These are phyloP conservation scores for Camponotus pennsylvanicus DNA, from an alignment of 1,140 invertebrate genomes.

Conservation along the genomic window DNA sequence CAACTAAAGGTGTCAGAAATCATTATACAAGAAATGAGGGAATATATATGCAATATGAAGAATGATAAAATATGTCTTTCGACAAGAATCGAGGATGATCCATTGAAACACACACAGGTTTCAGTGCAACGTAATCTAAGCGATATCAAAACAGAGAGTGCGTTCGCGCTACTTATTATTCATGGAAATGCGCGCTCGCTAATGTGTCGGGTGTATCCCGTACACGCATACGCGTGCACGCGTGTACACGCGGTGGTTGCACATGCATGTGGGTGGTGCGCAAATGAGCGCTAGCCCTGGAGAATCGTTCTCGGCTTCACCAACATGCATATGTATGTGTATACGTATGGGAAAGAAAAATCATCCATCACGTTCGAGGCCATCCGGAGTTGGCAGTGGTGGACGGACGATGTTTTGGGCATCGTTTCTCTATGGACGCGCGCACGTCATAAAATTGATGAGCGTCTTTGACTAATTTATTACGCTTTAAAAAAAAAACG, in stretches of 20 bases:
- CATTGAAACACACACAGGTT: slow-evolving; percentile 2
- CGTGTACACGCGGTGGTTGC: slow-evolving; percentile 20
- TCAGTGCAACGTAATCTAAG: slow-evolving; percentile 15
- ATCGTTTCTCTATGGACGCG: slow-evolving; percentile 81
- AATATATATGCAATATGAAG: background rate
- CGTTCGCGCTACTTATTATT: slow-evolving; percentile 72
- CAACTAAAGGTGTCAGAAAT: no score
- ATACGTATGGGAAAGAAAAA: slow-evolving; percentile 80
- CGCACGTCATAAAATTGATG: slow-evolving; percentile 83
- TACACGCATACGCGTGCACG: background rate
- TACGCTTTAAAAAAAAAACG: slow-evolving; percentile 80
- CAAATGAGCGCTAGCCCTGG: slow-evolving; percentile 70
- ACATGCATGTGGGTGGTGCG: slow-evolving; percentile 75
- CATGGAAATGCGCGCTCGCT: slow-evolving; percentile 64
- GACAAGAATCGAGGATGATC: background rate
- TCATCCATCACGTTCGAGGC: slow-evolving; percentile 85
- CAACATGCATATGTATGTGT: background rate
- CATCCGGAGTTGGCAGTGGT: slow-evolving; percentile 79
- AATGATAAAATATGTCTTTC: background rate
- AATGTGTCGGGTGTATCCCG: slow-evolving; percentile 64
- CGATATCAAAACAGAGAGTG: slow-evolving; percentile 63
- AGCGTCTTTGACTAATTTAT: slow-evolving; percentile 85
- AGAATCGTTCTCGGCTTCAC: slow-evolving; percentile 59
- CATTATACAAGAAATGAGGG: no score
- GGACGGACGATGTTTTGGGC: slow-evolving; percentile 82